Evolutionary conservation across 2,888 invertebrate species (phyloP).

Genomic region (Lysandra coridon): DNA sequence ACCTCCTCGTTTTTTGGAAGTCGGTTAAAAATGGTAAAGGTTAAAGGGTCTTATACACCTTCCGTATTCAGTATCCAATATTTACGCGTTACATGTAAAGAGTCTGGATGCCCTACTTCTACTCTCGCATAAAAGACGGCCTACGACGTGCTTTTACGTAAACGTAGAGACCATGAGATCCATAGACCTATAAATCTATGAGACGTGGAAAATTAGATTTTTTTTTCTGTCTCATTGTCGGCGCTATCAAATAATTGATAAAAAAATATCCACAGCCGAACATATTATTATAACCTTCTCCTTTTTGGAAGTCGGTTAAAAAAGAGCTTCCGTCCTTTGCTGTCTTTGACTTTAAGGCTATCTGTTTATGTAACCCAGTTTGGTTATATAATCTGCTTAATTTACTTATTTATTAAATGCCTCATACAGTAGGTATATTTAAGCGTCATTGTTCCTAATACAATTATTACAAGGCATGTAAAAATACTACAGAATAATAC

Average conservation of each 20-base stretch:
- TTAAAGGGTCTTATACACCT: background rate
- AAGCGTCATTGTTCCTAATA: slow-evolving; percentile 18
- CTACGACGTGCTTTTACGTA: background rate
- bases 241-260: background rate
- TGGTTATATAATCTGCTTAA: background rate
- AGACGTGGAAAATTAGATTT: background rate
- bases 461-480: slow-evolving; percentile 24
- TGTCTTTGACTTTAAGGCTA: no score
- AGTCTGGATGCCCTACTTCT: slow-evolving; percentile 4
- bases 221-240: background rate
- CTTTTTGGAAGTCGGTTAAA: no score
- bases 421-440: no score
- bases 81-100: slow-evolving; percentile 2
- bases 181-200: background rate
- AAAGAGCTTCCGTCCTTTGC: no score
- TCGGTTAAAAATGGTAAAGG: no score
- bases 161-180: background rate
- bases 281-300: no score
- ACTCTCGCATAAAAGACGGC: background rate
- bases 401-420: background rate
- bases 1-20: no score
- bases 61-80: background rate
- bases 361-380: background rate
- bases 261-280: no score
- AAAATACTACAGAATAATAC: background rate